phyloP scores from a whole-genome alignment of 1,140 invertebrate species.

The Temnothorax nylanderi region DNA sequence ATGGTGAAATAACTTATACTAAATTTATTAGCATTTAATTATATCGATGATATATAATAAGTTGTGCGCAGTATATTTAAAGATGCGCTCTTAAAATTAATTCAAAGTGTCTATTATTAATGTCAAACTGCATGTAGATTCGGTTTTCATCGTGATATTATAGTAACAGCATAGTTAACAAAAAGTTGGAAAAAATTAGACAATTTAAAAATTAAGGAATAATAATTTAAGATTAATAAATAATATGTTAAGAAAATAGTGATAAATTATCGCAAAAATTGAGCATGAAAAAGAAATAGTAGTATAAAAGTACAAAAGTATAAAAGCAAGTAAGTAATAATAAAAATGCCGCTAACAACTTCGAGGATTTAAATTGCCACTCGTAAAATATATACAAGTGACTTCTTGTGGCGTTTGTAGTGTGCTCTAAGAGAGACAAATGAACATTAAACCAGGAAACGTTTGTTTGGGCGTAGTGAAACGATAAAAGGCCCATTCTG shows the following conservation, averaged over 20 bases:
- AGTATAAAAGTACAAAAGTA: too few species aligned
- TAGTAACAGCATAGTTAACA: background rate
- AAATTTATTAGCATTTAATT: background rate
- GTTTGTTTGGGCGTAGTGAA: constrained; percentile 28
- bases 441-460: constrained; percentile 44
- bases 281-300: background rate
- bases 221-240: background rate
- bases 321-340: background rate
- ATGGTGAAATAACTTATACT: background rate
- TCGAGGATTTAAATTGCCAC: background rate
- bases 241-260: background rate
- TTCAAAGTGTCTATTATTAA: background rate
- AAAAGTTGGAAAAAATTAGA: background rate
- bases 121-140: background rate
- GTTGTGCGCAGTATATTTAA: background rate
- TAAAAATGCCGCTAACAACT: background rate
- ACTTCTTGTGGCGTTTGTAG: background rate
- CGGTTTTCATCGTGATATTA: background rate
- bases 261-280: background rate
- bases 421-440: constrained; percentile 19
- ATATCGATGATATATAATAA: background rate
- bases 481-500: constrained; percentile 11
- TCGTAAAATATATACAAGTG: constrained; percentile 7
- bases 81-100: background rate
- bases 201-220: background rate